phyloP scores from a whole-genome alignment of 2,113 vertebrate genomes.

The Sterna hirundo region DNA sequence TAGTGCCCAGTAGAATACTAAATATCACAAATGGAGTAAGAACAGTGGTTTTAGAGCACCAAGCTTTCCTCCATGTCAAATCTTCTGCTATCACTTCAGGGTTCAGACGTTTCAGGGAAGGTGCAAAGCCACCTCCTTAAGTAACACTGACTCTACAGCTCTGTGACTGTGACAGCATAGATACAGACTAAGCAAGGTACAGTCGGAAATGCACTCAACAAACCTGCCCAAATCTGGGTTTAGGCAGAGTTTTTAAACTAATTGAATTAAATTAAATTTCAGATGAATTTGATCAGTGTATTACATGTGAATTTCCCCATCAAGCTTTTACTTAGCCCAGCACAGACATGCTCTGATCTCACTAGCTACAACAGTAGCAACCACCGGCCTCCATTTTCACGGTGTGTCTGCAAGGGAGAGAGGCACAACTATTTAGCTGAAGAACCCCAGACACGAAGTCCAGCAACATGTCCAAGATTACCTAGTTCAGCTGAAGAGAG shows the following conservation, averaged over 20 bases:
- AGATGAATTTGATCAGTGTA: background rate
- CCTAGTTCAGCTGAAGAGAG: background rate
- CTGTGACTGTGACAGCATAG: background rate
- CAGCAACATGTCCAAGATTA: background rate
- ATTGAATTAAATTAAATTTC: background rate
- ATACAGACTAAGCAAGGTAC: background rate
- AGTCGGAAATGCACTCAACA: background rate
- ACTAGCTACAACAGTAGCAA: background rate
- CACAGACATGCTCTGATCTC: background rate
- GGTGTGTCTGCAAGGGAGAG: background rate
- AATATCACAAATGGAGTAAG: background rate
- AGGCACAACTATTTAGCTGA: background rate
- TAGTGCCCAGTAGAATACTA: background rate
- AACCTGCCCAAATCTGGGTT: background rate
- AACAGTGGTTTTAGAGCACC: background rate
- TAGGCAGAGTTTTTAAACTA: background rate
- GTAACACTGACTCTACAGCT: background rate
- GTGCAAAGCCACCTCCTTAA: background rate
- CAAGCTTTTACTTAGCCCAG: background rate
- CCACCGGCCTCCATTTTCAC: background rate
- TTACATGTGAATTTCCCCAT: background rate
- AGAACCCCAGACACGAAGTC: background rate
- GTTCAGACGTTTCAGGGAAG: background rate
- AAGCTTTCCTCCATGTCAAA: background rate
- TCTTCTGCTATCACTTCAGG: background rate